A percentile compares a stretch with the other conserved stretches of the same genome.
These are phyloP conservation scores for Cichladusa arquata DNA, from an alignment of 2,113 vertebrate genomes.

Conservation along the genomic window DNA sequence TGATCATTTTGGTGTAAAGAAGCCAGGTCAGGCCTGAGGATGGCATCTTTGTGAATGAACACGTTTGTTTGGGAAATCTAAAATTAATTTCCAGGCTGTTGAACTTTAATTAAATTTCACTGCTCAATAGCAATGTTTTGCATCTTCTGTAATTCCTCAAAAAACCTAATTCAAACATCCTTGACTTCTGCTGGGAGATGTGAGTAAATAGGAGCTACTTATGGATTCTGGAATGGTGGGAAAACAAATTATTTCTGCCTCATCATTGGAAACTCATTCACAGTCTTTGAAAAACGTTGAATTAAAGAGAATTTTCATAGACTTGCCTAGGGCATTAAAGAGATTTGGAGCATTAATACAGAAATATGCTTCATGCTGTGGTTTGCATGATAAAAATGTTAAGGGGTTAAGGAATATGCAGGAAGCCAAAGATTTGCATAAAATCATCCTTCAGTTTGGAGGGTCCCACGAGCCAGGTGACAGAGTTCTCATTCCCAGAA, in stretches of 20 bases:
- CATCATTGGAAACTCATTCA: not conserved
- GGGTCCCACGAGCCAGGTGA: not conserved
- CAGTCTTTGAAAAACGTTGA: not conserved
- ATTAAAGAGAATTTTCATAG: not conserved
- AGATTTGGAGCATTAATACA: not conserved
- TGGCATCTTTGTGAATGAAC: not conserved
- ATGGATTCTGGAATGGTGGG: not conserved
- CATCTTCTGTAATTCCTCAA: not conserved
- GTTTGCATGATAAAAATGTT: not conserved
- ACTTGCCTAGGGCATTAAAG: not conserved
- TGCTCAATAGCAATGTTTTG: not conserved
- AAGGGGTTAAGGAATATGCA: not conserved
- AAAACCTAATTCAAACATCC: not conserved
- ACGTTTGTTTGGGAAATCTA: not conserved
- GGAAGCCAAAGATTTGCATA: not conserved
- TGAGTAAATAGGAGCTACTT: not conserved
- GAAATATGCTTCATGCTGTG: not conserved
- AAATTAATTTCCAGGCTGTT: slow-evolving; percentile 12
- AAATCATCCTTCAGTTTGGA: not conserved
- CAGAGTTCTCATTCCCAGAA: not conserved
- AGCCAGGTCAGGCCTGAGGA: not conserved
- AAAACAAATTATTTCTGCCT: not conserved
- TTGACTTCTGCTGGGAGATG: not conserved
- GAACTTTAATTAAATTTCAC: slow-evolving; percentile 10
- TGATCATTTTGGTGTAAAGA: not conserved